These are phyloP conservation scores for Polydrusus cervinus DNA, from an alignment of 2,888 invertebrate genomes.

Conservation along the genomic window DNA sequence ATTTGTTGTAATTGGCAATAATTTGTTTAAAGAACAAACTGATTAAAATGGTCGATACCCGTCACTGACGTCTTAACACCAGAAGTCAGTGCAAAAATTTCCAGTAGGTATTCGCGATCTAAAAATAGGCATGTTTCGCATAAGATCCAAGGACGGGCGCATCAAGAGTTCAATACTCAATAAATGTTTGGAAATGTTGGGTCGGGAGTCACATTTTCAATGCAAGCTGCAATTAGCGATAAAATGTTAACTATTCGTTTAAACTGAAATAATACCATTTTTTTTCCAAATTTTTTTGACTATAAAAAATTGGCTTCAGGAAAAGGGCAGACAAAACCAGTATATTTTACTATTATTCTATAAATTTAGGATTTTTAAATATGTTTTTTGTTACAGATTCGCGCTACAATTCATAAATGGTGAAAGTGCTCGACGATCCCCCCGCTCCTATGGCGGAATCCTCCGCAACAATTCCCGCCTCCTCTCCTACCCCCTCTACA, in stretches of 20 bases:
- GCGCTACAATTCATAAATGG: conserved; percentile 63
- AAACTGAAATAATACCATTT: too few species aligned
- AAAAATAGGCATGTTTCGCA: conserved; percentile 37
- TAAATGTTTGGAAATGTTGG: conserved; percentile 19
- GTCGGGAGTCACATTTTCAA: neutral
- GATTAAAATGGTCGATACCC: neutral
- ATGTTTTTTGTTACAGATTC: conserved; percentile 20
- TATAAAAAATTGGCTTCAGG: too few species aligned
- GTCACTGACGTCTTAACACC: conserved; percentile 17
- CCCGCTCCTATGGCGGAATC: conserved; percentile 65
- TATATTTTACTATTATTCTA: too few species aligned
- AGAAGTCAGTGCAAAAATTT: conserved; percentile 34
- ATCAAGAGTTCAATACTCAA: conserved; percentile 36
- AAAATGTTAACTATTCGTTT: neutral
- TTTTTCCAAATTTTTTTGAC: too few species aligned
- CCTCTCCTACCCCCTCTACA: conserved; percentile 60
- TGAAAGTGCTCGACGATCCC: conserved; percentile 70
- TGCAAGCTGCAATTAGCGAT: conserved; percentile 1
- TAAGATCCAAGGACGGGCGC: conserved; percentile 36
- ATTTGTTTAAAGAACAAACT: neutral
- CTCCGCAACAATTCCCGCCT: conserved; percentile 49
- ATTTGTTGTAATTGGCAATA: too few species aligned
- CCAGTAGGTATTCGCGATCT: conserved; percentile 29
- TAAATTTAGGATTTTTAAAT: too few species aligned
- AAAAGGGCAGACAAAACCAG: too few species aligned